Evolutionary conservation across 1,140 invertebrate species (phyloP).

Genomic region (Chironomus tepperi): DNA sequence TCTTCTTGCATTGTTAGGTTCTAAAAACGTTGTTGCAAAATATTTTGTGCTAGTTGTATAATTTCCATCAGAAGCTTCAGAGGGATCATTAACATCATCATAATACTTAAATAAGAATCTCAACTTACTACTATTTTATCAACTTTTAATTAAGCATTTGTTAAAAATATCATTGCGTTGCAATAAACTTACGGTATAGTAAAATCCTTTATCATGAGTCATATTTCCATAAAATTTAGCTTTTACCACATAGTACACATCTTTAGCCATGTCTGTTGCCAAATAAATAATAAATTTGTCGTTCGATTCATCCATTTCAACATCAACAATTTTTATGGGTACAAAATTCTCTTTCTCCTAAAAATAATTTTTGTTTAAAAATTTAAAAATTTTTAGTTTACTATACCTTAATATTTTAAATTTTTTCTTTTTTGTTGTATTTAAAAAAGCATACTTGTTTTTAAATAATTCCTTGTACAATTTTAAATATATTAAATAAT

Average conservation of each 20-base stretch:
- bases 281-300: conserved; percentile 13
- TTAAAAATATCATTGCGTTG: no score
- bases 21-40: conserved; percentile 9
- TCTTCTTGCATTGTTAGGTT: conserved; percentile 7
- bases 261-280: conserved; percentile 16
- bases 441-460: no score
- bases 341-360: conserved; percentile 12
- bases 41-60: conserved; percentile 10
- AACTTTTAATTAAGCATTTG: no score
- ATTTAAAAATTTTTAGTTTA: no score
- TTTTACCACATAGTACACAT: conserved; percentile 16
- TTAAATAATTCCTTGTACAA: no score
- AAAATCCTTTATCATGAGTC: conserved; percentile 20
- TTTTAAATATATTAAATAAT: no score
- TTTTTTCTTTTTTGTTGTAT: no score
- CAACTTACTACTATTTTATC: no score
- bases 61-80: background rate
- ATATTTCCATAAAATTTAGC: conserved; percentile 20
- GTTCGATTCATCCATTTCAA: conserved; percentile 12
- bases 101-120: background rate
- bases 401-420: no score
- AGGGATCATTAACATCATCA: background rate
- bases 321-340: conserved; percentile 3
- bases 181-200: background rate
- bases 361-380: conserved; percentile 3